These are phyloP conservation scores for Eptesicus fuscus DNA, from an alignment of 2,113 vertebrate genomes.

Conservation along the genomic window DNA sequence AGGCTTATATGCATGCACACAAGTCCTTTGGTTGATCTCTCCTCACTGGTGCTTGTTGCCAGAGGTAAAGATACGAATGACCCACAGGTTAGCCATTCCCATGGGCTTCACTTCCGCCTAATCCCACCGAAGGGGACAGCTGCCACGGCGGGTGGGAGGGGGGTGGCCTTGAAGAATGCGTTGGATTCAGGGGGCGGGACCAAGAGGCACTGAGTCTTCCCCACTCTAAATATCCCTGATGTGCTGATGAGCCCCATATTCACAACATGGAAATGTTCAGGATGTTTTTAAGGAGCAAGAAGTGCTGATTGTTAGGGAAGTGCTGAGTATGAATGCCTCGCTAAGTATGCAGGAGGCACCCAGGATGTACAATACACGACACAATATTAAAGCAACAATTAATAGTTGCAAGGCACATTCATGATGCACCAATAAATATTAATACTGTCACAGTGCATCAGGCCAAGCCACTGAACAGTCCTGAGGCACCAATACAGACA, in stretches of 20 bases:
- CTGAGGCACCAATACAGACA: not conserved
- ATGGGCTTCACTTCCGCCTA: not conserved
- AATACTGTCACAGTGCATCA: not conserved
- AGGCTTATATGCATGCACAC: too few species aligned
- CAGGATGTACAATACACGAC: not conserved
- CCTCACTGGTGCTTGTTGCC: not conserved
- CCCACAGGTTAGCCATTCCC: not conserved
- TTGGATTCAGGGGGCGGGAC: not conserved
- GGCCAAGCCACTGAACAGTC: not conserved
- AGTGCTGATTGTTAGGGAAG: not conserved
- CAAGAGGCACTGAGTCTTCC: not conserved
- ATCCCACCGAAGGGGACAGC: accelerated
- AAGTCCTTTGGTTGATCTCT: too few species aligned
- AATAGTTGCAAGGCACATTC: not conserved
- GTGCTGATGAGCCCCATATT: not conserved
- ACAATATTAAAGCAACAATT: not conserved
- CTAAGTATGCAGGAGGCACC: not conserved
- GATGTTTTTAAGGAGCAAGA: not conserved
- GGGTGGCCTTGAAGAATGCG: not conserved
- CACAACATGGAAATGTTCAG: not conserved
- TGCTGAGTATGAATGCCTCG: not conserved
- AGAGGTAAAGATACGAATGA: not conserved
- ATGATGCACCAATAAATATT: not conserved
- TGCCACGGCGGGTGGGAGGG: not conserved
- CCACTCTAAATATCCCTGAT: not conserved